Base-by-base conservation (phyloP, 2,797 vertebrate genomes). In the Hapalemur alaotrensis region DNA sequence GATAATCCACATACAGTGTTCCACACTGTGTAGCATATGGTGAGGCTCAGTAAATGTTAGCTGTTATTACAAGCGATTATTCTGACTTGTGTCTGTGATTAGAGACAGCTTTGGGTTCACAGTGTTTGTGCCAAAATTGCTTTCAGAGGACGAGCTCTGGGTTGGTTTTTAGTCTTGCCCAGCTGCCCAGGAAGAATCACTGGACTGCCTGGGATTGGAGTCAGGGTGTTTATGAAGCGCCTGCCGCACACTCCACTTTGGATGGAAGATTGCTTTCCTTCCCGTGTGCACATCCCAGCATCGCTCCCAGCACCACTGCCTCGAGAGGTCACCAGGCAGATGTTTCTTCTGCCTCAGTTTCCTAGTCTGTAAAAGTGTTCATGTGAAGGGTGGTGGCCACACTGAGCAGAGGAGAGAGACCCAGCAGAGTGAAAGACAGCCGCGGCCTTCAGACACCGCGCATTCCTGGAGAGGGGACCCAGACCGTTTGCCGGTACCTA, bases 111-210 rank as follows among this genome's bases (percentile, higher is more conserved):
- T 94, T 87, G 86, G 78, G 54, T 81, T 81, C 61, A 15, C 59
- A 75, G 75, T 54, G n/a, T 65, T 94, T 69, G 83, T 95, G 96
- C 96, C 97, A 97, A 94, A 97, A 93, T 67, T 89, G 89, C 91
- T 97, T 96, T 97, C 96, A 92, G 91, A 92, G 96, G 89, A 94
- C 80, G 61, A 57, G 43, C 86, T 90, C 75, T 41, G n/a, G 79
- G 86, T 69, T 97, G 86, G 79, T 79, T 89, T 91, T 88, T 61
- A 30, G 32, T 61, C 89, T 94, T 20, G 2, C 91, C 86, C 89
- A 61, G 91, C 91, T 97, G 89, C 89, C 95, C 96, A 84, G 92
- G 94, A 90, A 93, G 69, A 78, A 35, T 95, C 48, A 1, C 79
- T 63, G 22, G 50, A 87, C 52, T 72, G 78, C 95, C 69, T 89